A percentile compares a stretch with the other conserved stretches of the same genome.
Evolutionary conservation across 2,797 vertebrate genomes (phyloP).

Genomic region (Darevskia nairensis): DNA sequence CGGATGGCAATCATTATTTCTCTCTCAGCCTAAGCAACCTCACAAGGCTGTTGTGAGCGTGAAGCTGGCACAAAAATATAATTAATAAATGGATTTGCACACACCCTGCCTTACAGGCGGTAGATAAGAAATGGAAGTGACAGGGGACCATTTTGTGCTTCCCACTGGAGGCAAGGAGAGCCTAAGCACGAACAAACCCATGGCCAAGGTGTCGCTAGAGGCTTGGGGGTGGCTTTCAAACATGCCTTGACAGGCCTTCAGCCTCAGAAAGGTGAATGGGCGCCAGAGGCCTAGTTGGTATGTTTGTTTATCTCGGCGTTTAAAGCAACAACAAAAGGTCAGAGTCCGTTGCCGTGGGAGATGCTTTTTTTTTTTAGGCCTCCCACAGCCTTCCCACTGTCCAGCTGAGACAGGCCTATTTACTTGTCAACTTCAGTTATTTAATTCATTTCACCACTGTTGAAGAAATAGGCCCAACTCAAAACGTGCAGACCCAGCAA

Average conservation of each 20-base stretch:
- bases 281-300: conserved; percentile 62
- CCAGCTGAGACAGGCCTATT: fast-evolving
- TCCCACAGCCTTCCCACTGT: conserved; percentile 53
- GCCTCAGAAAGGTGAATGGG: conserved; percentile 68
- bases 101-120: too few species aligned
- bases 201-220: conserved; percentile 37
- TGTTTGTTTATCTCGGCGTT: conserved; percentile 67
- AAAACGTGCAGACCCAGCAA: too few species aligned
- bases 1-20: too few species aligned
- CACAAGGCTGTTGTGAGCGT: neutral
- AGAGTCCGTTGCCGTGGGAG: conserved; percentile 70
- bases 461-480: too few species aligned
- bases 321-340: conserved; percentile 72
- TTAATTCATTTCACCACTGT: conserved; percentile 28
- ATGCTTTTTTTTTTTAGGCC: conserved; percentile 64
- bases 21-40: neutral
- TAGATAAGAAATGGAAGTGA: too few species aligned
- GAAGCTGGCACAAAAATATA: neutral
- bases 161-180: fast-evolving
- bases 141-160: neutral
- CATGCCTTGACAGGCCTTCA: conserved; percentile 65
- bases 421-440: conserved; percentile 58
- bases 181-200: neutral
- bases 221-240: conserved; percentile 50
- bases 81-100: too few species aligned